phyloP scores from a whole-genome alignment of 2,797 vertebrate genomes.

The Scolopax bukidnonensis region DNA sequence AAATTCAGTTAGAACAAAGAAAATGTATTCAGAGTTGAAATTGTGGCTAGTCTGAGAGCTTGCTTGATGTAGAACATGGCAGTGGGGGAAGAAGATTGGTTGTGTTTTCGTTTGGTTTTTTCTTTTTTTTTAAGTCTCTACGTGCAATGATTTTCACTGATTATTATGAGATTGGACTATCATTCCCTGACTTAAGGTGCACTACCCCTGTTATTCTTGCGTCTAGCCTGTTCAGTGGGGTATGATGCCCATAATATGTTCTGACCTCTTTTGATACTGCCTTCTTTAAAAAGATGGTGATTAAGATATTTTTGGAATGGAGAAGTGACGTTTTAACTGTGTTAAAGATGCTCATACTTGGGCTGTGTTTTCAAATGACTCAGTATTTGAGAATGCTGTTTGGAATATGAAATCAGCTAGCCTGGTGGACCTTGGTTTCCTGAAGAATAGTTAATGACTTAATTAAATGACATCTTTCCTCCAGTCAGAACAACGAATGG shows the following conservation, averaged over 20 bases:
- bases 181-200: neutral
- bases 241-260: neutral
- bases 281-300: neutral
- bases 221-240: neutral
- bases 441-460: neutral
- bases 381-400: neutral
- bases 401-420: neutral
- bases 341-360: neutral
- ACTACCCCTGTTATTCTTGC: neutral
- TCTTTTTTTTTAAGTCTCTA: neutral
- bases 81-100: accelerated
- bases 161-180: neutral
- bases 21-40: neutral
- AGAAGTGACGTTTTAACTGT: neutral
- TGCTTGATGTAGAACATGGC: neutral
- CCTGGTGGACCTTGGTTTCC: neutral
- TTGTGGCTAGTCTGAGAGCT: neutral
- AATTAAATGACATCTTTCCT: neutral
- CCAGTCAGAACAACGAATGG: neutral
- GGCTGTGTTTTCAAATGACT: neutral
- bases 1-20: neutral
- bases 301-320: neutral
- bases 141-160: neutral
- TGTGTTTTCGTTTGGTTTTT: no score
- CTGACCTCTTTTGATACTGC: neutral